Conservation (phyloP, 2,888 invertebrate genomes). For the Nymphalis polychloros region DNA sequence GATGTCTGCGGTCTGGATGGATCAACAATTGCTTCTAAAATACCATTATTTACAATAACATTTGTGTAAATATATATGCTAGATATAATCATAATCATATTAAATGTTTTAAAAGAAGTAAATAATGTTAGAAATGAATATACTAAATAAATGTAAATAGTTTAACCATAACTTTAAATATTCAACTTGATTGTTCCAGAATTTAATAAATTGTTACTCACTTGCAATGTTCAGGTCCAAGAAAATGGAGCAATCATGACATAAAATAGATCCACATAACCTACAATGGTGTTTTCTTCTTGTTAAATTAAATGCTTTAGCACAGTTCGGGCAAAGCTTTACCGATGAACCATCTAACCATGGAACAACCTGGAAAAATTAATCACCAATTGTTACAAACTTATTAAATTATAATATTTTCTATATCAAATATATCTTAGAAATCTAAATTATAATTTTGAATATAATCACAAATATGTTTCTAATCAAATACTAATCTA, state of each 20-base stretch:
- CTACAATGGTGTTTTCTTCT: conserved; percentile 97
- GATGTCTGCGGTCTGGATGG: conserved; percentile 64
- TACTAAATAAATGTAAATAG: too few relatives aligned
- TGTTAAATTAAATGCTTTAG: conserved; percentile 92
- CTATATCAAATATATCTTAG: too few relatives aligned
- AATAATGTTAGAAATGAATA: too few relatives aligned
- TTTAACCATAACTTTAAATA: too few relatives aligned
- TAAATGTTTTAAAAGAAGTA: too few relatives aligned
- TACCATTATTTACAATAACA: conserved; percentile 1
- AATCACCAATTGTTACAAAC: not conserved
- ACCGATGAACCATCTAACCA: conserved; percentile 97
- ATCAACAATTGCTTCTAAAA: conserved; percentile 73
- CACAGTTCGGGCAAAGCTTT: conserved; percentile 94
- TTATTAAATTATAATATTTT: not conserved
- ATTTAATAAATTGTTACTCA: conserved; percentile 64
- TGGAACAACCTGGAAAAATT: conserved; percentile 84
- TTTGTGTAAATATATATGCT: not conserved
- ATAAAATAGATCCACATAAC: conserved; percentile 96
- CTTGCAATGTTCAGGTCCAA: conserved; percentile 89
- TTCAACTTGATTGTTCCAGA: too few relatives aligned
- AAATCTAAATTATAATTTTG: too few relatives aligned
- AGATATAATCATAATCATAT: not conserved
- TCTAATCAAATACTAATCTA: too few relatives aligned
- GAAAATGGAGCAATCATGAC: conserved; percentile 94
- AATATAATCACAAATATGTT: too few relatives aligned